Conservation (phyloP, 1,140 invertebrate genomes). For the Doryteuthis pealeii region DNA sequence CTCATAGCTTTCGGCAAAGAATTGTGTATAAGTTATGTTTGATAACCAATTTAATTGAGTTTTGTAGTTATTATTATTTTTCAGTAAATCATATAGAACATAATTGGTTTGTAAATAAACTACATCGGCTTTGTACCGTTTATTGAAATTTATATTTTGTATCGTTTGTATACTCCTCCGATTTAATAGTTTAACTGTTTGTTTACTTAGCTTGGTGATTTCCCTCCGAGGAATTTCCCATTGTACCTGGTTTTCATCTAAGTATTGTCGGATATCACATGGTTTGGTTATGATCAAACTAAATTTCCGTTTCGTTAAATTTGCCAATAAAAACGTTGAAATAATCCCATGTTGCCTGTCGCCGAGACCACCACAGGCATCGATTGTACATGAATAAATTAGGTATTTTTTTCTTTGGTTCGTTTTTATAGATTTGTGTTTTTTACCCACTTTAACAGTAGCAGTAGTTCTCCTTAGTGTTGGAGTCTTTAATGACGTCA, state of each 20-base stretch:
- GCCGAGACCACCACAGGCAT: slow-evolving; percentile 35
- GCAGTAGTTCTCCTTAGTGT: too few relatives aligned
- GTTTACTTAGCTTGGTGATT: background rate
- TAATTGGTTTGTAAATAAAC: slow-evolving; percentile 26
- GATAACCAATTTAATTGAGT: slow-evolving; percentile 16
- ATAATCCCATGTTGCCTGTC: slow-evolving; percentile 36
- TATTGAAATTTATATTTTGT: slow-evolving; percentile 23
- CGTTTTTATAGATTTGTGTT: background rate
- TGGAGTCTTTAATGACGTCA: too few relatives aligned
- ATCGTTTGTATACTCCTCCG: background rate
- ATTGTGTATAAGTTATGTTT: background rate
- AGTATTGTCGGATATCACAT: slow-evolving; percentile 27
- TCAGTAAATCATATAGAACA: slow-evolving; percentile 12
- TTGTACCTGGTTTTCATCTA: slow-evolving; percentile 24
- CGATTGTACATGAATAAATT: slow-evolving; percentile 26
- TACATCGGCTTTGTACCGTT: slow-evolving; percentile 20
- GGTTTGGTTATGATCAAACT: slow-evolving; percentile 31
- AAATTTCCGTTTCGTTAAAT: slow-evolving; percentile 26
- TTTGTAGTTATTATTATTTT: slow-evolving; percentile 13
- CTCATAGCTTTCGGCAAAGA: slow-evolving; percentile 5
- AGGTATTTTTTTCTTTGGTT: slow-evolving; percentile 21
- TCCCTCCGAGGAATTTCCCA: slow-evolving; percentile 23
- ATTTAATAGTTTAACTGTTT: background rate
- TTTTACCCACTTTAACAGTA: background rate
- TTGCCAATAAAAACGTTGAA: slow-evolving; percentile 27